Percentiles rank a stretch among this genome's conserved stretches.
Evolutionary conservation across 2,888 invertebrate species (phyloP).

Genomic region (Eupithecia subfuscata): DNA sequence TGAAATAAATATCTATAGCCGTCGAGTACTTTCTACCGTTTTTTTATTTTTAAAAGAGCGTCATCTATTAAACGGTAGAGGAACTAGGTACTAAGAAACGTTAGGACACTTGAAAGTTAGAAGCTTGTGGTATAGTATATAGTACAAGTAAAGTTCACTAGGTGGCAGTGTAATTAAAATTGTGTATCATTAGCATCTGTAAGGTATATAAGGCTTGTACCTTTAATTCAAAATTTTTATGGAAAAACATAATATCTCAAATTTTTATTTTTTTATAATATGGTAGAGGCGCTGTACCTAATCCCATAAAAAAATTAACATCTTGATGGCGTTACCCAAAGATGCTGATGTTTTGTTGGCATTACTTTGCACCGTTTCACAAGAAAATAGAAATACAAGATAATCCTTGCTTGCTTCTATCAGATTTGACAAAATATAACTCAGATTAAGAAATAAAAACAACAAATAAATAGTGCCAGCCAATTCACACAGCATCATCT

Average conservation of each 20-base stretch:
- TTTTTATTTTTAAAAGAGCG: slow-evolving; percentile 10
- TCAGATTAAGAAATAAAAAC: too few relatives aligned
- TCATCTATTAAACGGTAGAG: neutral
- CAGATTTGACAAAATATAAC: neutral
- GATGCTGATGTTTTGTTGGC: too few relatives aligned
- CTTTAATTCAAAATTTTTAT: too few relatives aligned
- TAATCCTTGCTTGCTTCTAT: neutral
- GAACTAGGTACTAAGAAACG: neutral
- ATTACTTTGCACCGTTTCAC: neutral
- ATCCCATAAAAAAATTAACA: too few relatives aligned
- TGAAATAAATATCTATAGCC: neutral
- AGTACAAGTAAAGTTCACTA: neutral
- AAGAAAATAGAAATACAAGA: neutral
- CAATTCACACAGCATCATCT: too few relatives aligned
- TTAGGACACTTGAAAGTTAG: neutral
- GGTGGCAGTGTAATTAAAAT: neutral
- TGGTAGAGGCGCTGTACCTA: too few relatives aligned
- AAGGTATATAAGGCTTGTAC: too few relatives aligned
- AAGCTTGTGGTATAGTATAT: neutral
- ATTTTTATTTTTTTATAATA: too few relatives aligned
- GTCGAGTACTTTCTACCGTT: neutral
- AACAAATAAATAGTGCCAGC: too few relatives aligned
- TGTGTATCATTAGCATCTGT: too few relatives aligned
- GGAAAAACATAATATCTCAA: too few relatives aligned
- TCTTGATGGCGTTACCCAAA: too few relatives aligned